Evolutionary conservation across 2,113 vertebrate genomes (phyloP).

Genomic region (Tor tambroides): DNA sequence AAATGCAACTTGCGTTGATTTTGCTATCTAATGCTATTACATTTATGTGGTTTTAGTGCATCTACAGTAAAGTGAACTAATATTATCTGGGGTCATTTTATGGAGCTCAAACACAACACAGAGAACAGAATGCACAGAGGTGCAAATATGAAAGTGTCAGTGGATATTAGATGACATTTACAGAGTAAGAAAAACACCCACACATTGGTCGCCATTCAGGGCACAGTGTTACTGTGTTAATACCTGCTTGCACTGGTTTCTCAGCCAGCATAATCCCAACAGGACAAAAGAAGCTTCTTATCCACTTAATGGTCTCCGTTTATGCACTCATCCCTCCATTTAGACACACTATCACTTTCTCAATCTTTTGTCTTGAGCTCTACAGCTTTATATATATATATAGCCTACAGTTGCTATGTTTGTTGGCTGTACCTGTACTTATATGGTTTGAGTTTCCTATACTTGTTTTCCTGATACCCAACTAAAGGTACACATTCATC

Average conservation of each 20-base stretch:
- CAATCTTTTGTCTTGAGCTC: slow-evolving; percentile 43
- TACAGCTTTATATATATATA: background rate
- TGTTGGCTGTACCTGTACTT: background rate
- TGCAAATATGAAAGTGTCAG: no score
- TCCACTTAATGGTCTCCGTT: slow-evolving; percentile 56
- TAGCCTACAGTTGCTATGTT: background rate
- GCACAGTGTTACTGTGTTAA: slow-evolving; percentile 67
- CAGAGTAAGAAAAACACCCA: background rate
- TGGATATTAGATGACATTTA: no score
- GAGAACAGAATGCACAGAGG: no score
- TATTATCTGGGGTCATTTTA: no score
- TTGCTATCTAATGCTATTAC: no score
- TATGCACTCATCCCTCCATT: slow-evolving; percentile 36
- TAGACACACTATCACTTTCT: slow-evolving; percentile 30
- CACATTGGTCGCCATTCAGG: background rate
- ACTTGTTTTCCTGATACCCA: background rate
- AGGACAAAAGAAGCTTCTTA: slow-evolving; percentile 56
- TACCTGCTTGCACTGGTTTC: slow-evolving; percentile 68
- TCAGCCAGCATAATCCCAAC: slow-evolving; percentile 61
- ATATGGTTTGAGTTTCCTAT: background rate
- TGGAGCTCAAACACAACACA: no score
- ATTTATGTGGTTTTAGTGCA: no score
- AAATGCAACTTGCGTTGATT: no score
- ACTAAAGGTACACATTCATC: background rate
- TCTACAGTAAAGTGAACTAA: no score